Evolutionary conservation across 2,113 vertebrate species (phyloP), one percentile per base, ranked within the genome.

Genomic region (Tringa solitaria): DNA sequence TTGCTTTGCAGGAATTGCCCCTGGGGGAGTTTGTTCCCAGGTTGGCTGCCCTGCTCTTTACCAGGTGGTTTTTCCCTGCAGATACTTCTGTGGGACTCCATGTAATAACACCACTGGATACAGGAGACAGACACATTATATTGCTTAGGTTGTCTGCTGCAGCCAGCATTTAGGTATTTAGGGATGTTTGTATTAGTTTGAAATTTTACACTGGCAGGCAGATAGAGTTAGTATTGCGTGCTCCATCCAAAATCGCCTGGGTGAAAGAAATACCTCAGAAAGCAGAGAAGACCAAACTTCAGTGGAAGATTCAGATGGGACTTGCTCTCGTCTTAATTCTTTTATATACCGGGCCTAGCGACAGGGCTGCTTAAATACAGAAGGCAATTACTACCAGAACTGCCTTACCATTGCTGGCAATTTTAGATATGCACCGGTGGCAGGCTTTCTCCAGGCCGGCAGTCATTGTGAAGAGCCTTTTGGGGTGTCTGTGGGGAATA

Each of bases 401-500:
- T 85, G 56, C 74, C 97, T 98, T 97, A 98, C 98, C 97, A 53
- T 97, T 97, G 95, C 97, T 98, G 96, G 98, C 97, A 37, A 97
- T 98, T 84, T 97, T 97, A 7, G 97, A 98, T 87, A 98, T 97
- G 94, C 96, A 98, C 8, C 19, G 76, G 84, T 98, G 98, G 59
- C 97, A 98, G 18, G 96, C 96, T 96, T 98, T 98, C 94, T 98
- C 97, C 79, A 98, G 96, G 61, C 97, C 97, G 0, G 97, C 97
- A 28, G 92, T 82, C 98, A 98, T 98, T 5, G n/a, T 48, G 53
- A 50, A 37, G 79, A 30, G 13, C 46, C 92, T 33, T 41, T 16
- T 50, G 8, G 23, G 32, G 37, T 82, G 50, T 41, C 91, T 92
- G 95, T 94, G 75, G 50, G 70, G 59, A 93, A 93, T 37, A 89